These are phyloP conservation scores for Salticus scenicus DNA, from an alignment of 2,888 invertebrate genomes.

Conservation along the genomic window DNA sequence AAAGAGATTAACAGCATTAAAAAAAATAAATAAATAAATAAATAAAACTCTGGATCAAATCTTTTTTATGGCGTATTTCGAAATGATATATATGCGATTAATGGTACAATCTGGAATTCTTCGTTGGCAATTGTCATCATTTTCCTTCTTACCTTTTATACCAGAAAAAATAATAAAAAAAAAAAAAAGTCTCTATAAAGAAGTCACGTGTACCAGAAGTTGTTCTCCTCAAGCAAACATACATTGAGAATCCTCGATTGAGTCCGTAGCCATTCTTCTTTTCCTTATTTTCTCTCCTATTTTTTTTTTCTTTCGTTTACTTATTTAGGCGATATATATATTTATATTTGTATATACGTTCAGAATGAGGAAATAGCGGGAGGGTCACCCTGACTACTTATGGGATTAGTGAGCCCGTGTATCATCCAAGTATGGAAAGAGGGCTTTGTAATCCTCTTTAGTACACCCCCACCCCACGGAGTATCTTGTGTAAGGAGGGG, in stretches of 20 bases:
- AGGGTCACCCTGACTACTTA: slow-evolving; percentile 51
- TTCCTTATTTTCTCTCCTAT: neutral
- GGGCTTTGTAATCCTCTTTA: slow-evolving; percentile 52
- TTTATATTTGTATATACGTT: too few species aligned
- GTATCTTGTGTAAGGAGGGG: neutral
- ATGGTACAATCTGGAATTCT: slow-evolving; percentile 57
- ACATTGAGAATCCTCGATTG: slow-evolving; percentile 37
- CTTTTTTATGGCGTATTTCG: slow-evolving; percentile 1
- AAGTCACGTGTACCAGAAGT: slow-evolving; percentile 55
- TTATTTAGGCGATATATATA: slow-evolving; percentile 58
- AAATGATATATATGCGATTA: slow-evolving; percentile 35
- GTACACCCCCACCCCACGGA: slow-evolving; percentile 1
- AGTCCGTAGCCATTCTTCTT: neutral
- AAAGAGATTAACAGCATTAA: neutral
- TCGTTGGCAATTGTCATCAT: slow-evolving; percentile 36
- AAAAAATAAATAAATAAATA: neutral
- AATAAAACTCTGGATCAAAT: neutral
- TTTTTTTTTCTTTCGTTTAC: slow-evolving; percentile 35
- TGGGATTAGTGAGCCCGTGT: slow-evolving; percentile 54
- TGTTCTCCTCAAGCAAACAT: slow-evolving; percentile 60
- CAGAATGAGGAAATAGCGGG: slow-evolving; percentile 40
- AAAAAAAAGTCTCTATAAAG: slow-evolving; percentile 10
- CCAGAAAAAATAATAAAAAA: slow-evolving; percentile 18
- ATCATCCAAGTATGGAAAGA: slow-evolving; percentile 28
- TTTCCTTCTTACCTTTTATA: neutral